Percentiles rank a stretch among this genome's conserved stretches.
Evolutionary conservation across 1,140 invertebrate genomes (phyloP).

Genomic region (Lepeophtheirus salmonis): DNA sequence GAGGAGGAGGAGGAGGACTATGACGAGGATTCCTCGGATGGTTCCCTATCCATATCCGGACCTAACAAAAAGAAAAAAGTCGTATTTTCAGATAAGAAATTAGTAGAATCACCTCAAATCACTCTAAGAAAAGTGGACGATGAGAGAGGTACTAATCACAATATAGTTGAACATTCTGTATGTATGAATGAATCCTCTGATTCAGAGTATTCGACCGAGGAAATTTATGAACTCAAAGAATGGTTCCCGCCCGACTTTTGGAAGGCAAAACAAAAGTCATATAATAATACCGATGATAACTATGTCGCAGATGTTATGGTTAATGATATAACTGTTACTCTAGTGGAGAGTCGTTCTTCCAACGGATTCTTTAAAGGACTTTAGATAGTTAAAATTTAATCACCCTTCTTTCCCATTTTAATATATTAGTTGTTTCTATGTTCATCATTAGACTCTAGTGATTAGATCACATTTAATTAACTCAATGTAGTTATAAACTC

Average conservation of each 20-base stretch:
- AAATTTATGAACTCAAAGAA: conserved; percentile 12
- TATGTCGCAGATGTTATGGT: conserved; percentile 5
- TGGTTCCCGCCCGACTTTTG: conserved; percentile 16
- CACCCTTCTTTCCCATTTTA: too few relatives aligned
- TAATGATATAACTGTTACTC: conserved; percentile 6
- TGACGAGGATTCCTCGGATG: background rate
- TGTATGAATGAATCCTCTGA: conserved; percentile 1
- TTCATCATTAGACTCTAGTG: too few relatives aligned
- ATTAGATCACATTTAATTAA: too few relatives aligned
- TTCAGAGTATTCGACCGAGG: conserved; percentile 7
- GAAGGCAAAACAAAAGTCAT: background rate
- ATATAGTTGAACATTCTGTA: background rate
- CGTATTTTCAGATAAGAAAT: background rate
- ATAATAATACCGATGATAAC: background rate
- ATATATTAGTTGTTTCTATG: too few relatives aligned
- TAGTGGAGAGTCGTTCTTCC: conserved; percentile 2
- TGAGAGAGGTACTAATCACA: background rate
- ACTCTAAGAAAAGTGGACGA: conserved; percentile 2
- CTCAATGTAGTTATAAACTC: too few relatives aligned
- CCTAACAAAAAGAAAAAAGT: background rate
- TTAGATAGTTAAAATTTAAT: background rate
- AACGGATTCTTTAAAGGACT: conserved; percentile 14
- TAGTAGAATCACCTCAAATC: background rate
- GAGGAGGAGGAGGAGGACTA: background rate
- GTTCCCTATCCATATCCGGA: background rate